Evolutionary conservation across 2,797 vertebrate genomes (phyloP), one percentile per base, ranked within the genome.

Genomic region (Phoebastria nigripes): DNA sequence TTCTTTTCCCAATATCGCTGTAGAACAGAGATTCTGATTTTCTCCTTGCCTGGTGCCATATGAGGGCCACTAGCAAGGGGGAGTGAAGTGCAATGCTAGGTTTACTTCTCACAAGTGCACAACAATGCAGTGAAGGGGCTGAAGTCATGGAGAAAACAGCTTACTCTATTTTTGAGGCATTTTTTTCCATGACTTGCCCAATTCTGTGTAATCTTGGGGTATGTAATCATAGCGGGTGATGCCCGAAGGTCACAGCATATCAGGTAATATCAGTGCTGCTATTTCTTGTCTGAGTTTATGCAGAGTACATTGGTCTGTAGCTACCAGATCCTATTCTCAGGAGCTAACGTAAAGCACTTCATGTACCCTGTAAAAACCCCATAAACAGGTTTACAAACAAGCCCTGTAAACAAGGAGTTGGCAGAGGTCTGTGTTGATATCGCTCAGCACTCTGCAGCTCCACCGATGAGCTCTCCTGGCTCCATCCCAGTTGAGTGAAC

Each of bases 401-500:
- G 80, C 44, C 62, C 37, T 63, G 55, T 80, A 94, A 96, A 77
- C 29, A 33, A 70, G 47, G n/a, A 87, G 46, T 65, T 97, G 95
- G 96, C 93, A 95, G 74, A 88, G 26, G 61, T 42, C 55, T 77
- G 49, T 54, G 66, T 63, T 93, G 82, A 37, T 95, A 83, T 93
- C 94, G 87, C 89, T 96, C 82, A 65, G 71, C 42, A 26, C 81
- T 94, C 92, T 93, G 87, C 90, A 93, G 92, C 52, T 82, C 62
- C 82, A 59, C 77, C 10, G 63, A 87, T 94, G 96, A 97, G 90
- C 82, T 89, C 49, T 90, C 26, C 89, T 94, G 92, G 76, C 95
- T 95, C 69, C 79, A 84, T 96, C 88, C 95, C 95, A 97, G 70
- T 35, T 83, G 46, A 92, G 63, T 17, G 37, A 96, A 93, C 93